Evolutionary conservation across 2,888 invertebrate species (phyloP).

Genomic region (Seira sanloemensis): DNA sequence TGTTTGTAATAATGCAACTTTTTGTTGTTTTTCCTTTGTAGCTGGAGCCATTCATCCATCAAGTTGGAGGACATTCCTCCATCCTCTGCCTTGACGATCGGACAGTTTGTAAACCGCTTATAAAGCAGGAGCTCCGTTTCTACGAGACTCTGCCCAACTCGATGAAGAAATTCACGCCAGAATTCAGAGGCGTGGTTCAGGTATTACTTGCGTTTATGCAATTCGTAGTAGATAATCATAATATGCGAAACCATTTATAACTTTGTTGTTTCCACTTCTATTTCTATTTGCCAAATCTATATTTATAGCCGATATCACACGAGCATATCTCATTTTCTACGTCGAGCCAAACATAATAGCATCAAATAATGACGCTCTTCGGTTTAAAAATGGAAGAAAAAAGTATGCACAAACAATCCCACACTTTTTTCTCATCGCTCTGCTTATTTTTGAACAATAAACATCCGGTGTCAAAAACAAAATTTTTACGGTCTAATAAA

Average conservation of each 20-base stretch:
- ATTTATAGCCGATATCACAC: not conserved
- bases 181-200: constrained; percentile 77
- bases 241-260: too few relatives aligned
- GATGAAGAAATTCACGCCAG: constrained; percentile 78
- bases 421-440: too few relatives aligned
- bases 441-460: not conserved
- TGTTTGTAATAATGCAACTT: not conserved
- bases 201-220: too few relatives aligned
- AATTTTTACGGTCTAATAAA: not conserved
- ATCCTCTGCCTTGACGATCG: constrained; percentile 78
- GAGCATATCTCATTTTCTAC: not conserved
- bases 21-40: constrained; percentile 73
- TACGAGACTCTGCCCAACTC: constrained; percentile 78
- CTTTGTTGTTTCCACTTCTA: not conserved
- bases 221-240: too few relatives aligned
- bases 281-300: not conserved
- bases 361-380: not conserved
- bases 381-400: too few relatives aligned
- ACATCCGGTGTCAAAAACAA: not conserved
- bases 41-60: constrained; percentile 79
- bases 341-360: not conserved
- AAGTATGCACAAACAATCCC: too few relatives aligned
- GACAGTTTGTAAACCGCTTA: constrained; percentile 79
- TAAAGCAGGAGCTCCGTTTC: constrained; percentile 78
- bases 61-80: constrained; percentile 79